phyloP scores from a whole-genome alignment of 2,797 vertebrate genomes.

The Cryptoprocta ferox region DNA sequence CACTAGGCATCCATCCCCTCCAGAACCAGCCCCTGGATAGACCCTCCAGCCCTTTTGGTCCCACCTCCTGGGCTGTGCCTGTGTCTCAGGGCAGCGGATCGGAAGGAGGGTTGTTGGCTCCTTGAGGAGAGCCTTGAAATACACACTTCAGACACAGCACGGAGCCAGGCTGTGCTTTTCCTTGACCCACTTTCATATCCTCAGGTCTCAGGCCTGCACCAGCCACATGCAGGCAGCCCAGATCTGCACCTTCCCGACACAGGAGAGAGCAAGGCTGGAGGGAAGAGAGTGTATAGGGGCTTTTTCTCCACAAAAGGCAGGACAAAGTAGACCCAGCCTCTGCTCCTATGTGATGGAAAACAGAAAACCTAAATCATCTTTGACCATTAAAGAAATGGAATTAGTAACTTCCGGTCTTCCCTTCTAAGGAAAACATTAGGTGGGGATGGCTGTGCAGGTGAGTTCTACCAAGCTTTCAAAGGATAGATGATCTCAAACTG shows the following conservation, averaged over 20 bases:
- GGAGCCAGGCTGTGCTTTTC: slow-evolving; percentile 62
- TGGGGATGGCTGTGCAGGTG: not conserved
- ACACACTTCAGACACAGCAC: not conserved
- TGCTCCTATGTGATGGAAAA: not conserved
- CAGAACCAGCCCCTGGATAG: not conserved
- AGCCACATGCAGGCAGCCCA: not conserved
- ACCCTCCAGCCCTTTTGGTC: not conserved
- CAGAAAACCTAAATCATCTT: not conserved
- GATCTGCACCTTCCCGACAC: not conserved
- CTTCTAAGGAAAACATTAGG: not conserved
- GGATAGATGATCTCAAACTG: not conserved
- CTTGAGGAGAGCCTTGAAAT: not conserved
- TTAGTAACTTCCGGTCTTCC: not conserved
- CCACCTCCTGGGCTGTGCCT: not conserved
- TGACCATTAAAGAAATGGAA: not conserved
- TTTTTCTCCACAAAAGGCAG: not conserved
- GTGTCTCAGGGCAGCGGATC: not conserved
- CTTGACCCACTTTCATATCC: slow-evolving; percentile 73
- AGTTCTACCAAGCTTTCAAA: not conserved
- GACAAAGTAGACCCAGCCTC: not conserved
- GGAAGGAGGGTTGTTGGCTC: not conserved
- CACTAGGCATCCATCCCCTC: not conserved
- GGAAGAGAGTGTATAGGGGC: not conserved
- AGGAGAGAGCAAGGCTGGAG: not conserved
- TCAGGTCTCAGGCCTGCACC: slow-evolving; percentile 42